Conservation (phyloP, 2,113 vertebrate genomes). For the Cygnus atratus region DNA sequence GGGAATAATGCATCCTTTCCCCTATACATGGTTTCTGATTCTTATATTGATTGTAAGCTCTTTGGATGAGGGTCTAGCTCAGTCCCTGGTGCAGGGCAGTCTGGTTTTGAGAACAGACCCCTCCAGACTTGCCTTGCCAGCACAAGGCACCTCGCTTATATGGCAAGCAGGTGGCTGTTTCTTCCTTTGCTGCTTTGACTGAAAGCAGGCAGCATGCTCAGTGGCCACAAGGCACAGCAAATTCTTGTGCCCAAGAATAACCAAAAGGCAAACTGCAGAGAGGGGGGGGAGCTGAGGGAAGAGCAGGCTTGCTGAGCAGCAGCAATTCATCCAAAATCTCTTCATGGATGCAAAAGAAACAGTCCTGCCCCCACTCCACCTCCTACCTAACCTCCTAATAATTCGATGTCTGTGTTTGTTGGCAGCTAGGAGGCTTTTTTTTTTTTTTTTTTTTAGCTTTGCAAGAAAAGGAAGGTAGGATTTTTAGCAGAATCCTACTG, state of each 20-base stretch:
- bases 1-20: not conserved
- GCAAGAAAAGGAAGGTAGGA: conserved; percentile 26
- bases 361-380: not conserved
- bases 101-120: not conserved
- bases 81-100: fast-evolving
- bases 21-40: not conserved
- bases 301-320: not conserved
- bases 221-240: not conserved
- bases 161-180: not conserved
- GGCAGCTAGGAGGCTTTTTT: not conserved
- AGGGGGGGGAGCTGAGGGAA: not conserved
- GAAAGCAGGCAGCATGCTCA: not conserved
- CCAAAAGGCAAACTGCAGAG: not conserved
- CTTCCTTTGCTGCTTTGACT: fast-evolving
- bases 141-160: not conserved
- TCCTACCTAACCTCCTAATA: not conserved
- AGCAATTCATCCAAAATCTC: not conserved
- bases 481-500: conserved; percentile 35
- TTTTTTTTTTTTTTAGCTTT: not conserved
- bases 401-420: not conserved
- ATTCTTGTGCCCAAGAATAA: not conserved
- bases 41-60: fast-evolving
- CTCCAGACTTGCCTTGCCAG: not conserved
- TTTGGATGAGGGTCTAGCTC: not conserved
- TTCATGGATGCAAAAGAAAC: not conserved